Conservation (phyloP, 1,140 invertebrate genomes). For the Schmidtea mediterranea region DNA sequence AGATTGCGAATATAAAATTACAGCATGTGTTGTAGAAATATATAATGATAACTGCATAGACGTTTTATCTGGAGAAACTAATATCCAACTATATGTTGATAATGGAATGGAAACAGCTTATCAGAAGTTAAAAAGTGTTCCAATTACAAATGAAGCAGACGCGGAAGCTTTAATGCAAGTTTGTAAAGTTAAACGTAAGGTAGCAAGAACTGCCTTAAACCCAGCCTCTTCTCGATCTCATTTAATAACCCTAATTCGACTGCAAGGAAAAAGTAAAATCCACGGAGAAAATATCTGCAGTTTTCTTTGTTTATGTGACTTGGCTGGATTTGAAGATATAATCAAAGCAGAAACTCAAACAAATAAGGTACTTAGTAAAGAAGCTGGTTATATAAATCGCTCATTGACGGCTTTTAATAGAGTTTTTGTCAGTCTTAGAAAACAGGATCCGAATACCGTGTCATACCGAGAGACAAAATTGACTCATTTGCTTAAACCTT, state of each 20-base stretch:
- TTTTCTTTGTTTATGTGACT: neutral
- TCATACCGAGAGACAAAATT: neutral
- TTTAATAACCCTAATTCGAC: neutral
- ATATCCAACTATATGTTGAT: neutral
- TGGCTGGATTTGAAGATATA: neutral
- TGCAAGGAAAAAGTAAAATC: neutral
- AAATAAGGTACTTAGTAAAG: neutral
- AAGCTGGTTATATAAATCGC: neutral
- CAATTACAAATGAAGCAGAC: neutral
- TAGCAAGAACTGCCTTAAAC: neutral
- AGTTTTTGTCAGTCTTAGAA: neutral
- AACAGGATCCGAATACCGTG: neutral
- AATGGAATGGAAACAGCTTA: neutral
- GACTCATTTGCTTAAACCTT: neutral
- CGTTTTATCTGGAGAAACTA: too few species aligned
- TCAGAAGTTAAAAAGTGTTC: neutral
- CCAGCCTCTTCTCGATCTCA: neutral
- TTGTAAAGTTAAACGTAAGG: neutral
- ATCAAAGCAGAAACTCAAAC: neutral
- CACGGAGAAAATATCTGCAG: neutral
- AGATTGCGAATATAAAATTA: neutral
- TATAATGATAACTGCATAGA: neutral
- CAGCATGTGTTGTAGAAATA: neutral
- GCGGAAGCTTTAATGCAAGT: neutral
- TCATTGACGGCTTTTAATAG: neutral